A percentile compares a stretch with the other conserved stretches of the same genome.
Conservation (phyloP, 2,888 invertebrate species). For the Platycheirus albimanus region DNA sequence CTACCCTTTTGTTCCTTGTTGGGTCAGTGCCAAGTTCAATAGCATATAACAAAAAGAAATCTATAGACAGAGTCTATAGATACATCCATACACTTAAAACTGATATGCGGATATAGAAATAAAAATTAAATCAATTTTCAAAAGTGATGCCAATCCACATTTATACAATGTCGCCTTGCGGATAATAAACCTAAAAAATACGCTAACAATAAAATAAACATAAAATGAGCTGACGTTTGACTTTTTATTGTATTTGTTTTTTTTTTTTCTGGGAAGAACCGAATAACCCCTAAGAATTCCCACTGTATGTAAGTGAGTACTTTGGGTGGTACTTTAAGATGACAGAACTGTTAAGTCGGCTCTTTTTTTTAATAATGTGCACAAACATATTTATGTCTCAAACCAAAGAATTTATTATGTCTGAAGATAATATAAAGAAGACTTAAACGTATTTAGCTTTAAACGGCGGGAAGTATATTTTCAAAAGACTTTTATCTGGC, state of each 20-base stretch:
- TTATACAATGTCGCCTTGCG: constrained; percentile 26
- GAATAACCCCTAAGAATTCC: not conserved
- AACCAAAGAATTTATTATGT: not conserved
- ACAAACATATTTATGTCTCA: constrained; percentile 7
- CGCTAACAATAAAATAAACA: constrained; percentile 26
- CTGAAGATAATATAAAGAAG: not conserved
- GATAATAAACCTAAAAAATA: constrained; percentile 47
- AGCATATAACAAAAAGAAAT: not conserved
- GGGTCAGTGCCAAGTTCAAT: not conserved
- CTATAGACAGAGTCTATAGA: not conserved
- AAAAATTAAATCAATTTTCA: constrained; percentile 32
- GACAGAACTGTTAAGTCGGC: constrained; percentile 20
- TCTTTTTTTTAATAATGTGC: not conserved
- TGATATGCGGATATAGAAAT: not conserved
- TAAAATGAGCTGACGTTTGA: constrained; percentile 34
- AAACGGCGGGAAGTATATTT: not conserved
- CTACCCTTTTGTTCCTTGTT: not conserved
- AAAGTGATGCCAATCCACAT: constrained; percentile 45
- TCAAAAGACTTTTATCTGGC: constrained; percentile 6
- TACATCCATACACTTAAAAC: not conserved
- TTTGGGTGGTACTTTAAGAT: constrained; percentile 22
- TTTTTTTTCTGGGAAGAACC: no score
- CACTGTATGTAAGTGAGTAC: not conserved
- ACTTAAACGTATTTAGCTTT: not conserved
- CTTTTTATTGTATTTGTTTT: constrained; percentile 15